Evolutionary conservation across 1,140 invertebrate genomes (phyloP), one percentile per base, ranked within the genome.

Genomic region (Ylistrum balloti): DNA sequence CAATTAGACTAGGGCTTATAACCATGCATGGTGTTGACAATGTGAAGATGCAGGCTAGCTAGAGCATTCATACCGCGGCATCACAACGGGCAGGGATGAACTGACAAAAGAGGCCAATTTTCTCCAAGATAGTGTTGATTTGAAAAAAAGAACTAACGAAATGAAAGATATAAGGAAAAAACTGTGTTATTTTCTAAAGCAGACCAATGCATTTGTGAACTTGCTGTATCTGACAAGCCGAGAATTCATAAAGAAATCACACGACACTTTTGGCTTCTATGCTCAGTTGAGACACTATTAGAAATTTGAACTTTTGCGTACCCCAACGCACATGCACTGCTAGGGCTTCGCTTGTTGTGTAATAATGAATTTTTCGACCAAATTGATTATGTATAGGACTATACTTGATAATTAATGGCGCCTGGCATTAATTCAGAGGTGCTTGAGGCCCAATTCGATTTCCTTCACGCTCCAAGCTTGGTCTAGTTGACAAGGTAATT

Each of bases 361-460:
- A 74, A 74, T 74, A 74, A 74, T n/a, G 56, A 74, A 74, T 74
- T 74, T 74, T 74, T 74, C 56, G 56, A 74, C 56, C 56, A 74
- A 74, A 74, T 74, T 74, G 20, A 74, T 74, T 74, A 74, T 28
- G 56, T 74, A 74, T 74, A 74, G 56, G 56, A 74, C 56, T 74
- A 74, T 28, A 74, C 56, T 74, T 17, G 56, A 74, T 74, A 74
- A 74, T 74, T n/a, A 74, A 74, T 74, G 56, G 56, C 56, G 56
- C 56, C 56, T 28, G 28, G 56, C 56, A 74, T 74, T 74, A 74
- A 74, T 74, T n/a, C 56, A 74, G 56, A 74, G 56, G 56, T 74
- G 56, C 56, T 74, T 74, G 56, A 74, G 56, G 56, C 56, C 56
- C 22, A 74, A 74, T 74, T 74, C 56, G 56, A 74, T 74, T 74